Percentiles rank a stretch among this genome's conserved stretches.
Conservation (phyloP, 1,140 invertebrate genomes). For the Argopecten irradians region DNA sequence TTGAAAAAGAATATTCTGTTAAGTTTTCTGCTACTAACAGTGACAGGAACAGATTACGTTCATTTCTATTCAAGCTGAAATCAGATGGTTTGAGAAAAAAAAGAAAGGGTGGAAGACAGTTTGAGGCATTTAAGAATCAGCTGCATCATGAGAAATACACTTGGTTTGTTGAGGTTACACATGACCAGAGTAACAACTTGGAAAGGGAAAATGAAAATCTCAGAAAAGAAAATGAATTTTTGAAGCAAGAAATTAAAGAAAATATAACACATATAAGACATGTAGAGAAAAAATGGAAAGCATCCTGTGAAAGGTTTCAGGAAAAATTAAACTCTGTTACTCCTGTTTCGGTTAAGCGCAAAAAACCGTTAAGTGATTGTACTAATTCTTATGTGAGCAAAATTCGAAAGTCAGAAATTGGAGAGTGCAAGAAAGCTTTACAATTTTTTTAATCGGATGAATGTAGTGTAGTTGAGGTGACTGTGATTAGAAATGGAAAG, state of each 20-base stretch:
- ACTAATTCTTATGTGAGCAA: neutral
- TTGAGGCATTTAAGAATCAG: neutral
- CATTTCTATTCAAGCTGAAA: neutral
- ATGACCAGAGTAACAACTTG: neutral
- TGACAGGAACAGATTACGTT: constrained; percentile 13
- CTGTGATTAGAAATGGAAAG: neutral
- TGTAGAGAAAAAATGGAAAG: neutral
- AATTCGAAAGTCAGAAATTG: neutral
- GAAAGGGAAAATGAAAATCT: neutral
- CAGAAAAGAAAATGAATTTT: neutral
- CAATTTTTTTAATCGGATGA: neutral
- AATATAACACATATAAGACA: neutral
- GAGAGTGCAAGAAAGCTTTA: neutral
- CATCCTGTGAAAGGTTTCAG: constrained; percentile 5
- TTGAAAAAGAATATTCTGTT: neutral
- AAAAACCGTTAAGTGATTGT: neutral
- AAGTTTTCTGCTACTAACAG: neutral
- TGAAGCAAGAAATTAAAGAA: neutral
- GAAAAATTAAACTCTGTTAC: neutral
- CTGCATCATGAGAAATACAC: neutral
- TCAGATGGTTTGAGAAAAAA: neutral
- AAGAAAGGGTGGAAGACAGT: neutral
- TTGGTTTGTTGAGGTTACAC: neutral
- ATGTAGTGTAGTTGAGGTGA: neutral
- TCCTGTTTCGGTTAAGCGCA: neutral